phyloP scores from a whole-genome alignment of 2,113 vertebrate species.

The Motacilla alba region DNA sequence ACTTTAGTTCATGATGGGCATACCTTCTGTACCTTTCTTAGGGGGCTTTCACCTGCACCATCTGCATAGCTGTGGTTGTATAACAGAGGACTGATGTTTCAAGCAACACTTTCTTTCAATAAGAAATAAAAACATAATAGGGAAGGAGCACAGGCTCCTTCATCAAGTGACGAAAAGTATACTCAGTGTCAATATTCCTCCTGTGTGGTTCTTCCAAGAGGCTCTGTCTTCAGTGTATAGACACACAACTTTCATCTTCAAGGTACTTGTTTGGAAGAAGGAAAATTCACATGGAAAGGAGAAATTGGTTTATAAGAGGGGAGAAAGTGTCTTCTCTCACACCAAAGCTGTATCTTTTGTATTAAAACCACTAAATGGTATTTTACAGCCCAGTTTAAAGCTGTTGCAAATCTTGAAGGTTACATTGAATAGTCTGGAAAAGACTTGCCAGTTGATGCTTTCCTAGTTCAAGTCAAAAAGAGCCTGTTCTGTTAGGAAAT shows the following conservation, averaged over 20 bases:
- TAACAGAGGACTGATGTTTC: background rate
- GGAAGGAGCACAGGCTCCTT: background rate
- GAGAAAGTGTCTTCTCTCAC: background rate
- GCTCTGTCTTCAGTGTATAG: background rate
- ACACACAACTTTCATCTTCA: background rate
- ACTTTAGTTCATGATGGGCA: background rate
- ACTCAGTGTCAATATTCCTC: background rate
- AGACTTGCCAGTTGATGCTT: background rate
- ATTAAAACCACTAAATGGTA: background rate
- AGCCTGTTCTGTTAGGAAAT: background rate
- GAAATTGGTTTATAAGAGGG: background rate
- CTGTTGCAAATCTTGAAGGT: background rate
- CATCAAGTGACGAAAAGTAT: background rate
- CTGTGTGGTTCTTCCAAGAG: background rate
- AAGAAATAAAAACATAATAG: background rate
- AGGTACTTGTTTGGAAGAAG: background rate
- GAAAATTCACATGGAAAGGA: background rate
- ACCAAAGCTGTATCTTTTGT: background rate
- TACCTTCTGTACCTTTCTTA: background rate
- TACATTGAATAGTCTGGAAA: background rate
- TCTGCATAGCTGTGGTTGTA: background rate
- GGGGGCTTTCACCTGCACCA: background rate
- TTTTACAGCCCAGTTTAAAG: background rate
- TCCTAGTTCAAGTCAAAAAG: background rate
- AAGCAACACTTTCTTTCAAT: background rate